Conservation (phyloP, 2,888 invertebrate genomes). For the Emesis furor region DNA sequence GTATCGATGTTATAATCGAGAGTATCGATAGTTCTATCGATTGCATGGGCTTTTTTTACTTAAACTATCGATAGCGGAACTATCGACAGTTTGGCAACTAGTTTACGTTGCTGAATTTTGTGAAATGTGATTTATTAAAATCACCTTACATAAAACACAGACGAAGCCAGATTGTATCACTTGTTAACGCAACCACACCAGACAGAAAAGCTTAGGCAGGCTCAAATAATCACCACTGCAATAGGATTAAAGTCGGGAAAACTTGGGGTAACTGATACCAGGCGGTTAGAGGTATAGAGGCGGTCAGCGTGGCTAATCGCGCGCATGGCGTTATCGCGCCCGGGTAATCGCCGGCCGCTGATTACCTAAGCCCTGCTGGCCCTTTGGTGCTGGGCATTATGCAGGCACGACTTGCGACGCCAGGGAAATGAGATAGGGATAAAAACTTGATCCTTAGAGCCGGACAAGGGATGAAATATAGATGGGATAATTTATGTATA, state of each 20-base stretch:
- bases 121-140: no score
- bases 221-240: slow-evolving; percentile 30
- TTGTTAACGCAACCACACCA: neutral
- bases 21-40: no score
- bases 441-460: slow-evolving; percentile 66
- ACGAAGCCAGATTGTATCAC: neutral
- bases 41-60: no score
- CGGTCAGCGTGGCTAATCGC: slow-evolving; percentile 90
- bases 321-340: slow-evolving; percentile 89
- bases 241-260: slow-evolving; percentile 75
- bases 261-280: slow-evolving; percentile 79
- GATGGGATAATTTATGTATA: slow-evolving; percentile 30
- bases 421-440: slow-evolving; percentile 79
- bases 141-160: no score
- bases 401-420: slow-evolving; percentile 85
- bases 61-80: no score
- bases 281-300: slow-evolving; percentile 83
- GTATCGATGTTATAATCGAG: no score
- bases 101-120: no score
- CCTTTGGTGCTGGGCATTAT: slow-evolving; percentile 87
- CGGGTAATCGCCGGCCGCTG: slow-evolving; percentile 89
- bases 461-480: slow-evolving; percentile 62
- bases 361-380: slow-evolving; percentile 89
- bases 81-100: no score
- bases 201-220: slow-evolving; percentile 25